Evolutionary conservation across 2,113 vertebrate genomes (phyloP), one percentile per base, ranked within the genome.

Genomic region (Oceanites oceanicus): DNA sequence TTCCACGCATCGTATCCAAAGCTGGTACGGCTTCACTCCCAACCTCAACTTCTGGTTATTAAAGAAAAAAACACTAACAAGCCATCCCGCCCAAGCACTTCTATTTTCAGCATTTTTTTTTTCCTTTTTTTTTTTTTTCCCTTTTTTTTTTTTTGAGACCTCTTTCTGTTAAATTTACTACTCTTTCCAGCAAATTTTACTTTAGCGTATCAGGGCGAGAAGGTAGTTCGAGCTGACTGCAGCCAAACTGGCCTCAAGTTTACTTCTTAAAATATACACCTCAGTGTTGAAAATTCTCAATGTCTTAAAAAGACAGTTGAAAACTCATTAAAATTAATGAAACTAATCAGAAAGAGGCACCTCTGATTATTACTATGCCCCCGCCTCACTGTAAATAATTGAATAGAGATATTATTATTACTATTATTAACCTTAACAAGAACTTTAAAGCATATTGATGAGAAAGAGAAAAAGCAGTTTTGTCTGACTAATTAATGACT

Each of bases 401-500:
- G 61, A 91, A 67, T 61, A 81, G 77, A 90, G 49, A 73, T 66
- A 74, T 73, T 93, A 86, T 86, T 86, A 79, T 22, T 95, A 73
- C 88, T 85, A 83, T 91, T 96, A 96, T 92, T 94, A 96, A 88
- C 77, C 78, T 49, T 79, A 96, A 92, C 40, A 81, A 93, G 84
- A 86, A 75, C 55, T 75, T 95, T 94, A 86, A 95, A 96, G 78
- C n/a, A 20, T 22, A 27, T 52, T 96, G 91, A 96, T 85, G 92
- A 96, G 92, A 84, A 81, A 65, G 21, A 85, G 86, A 71, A 95
- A 96, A 82, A 94, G 44, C 81, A 92, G 92, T 42, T 96, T 96
- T 93, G 91, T 78, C 59, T 4, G 4, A 88, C 90, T 97, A 97
- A 97, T 97, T 97, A 97, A 92, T 65, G 82, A 62, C 79, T 96